phyloP scores from a whole-genome alignment of 2,797 vertebrate species.

The Percopsis omiscomaycus region DNA sequence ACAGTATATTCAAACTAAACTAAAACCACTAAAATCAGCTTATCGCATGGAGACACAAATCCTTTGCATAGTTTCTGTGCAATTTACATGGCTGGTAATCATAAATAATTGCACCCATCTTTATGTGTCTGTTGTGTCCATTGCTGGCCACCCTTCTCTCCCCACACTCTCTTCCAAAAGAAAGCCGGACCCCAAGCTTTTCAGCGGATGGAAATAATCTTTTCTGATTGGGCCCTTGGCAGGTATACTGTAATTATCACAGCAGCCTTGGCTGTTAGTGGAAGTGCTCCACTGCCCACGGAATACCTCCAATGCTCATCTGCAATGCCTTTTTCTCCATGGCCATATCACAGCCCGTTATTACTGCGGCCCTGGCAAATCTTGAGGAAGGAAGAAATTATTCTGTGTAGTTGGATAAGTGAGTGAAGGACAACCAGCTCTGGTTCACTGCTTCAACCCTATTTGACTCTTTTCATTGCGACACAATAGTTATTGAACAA shows the following conservation, averaged over 20 bases:
- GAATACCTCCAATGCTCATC: conserved; percentile 43
- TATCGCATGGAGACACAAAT: neutral
- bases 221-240: conserved; percentile 61
- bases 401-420: neutral
- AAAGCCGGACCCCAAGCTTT: conserved; percentile 51
- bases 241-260: conserved; percentile 60
- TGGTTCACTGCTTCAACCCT: no score
- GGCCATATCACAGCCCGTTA: conserved; percentile 19
- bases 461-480: no score
- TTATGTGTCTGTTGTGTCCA: no score
- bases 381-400: conserved; percentile 30
- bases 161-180: conserved; percentile 24
- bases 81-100: neutral
- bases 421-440: neutral
- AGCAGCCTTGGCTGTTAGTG: conserved; percentile 51
- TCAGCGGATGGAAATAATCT: conserved; percentile 67
- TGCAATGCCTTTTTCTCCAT: conserved; percentile 43
- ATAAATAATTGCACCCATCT: neutral
- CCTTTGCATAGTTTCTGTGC: neutral
- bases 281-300: conserved; percentile 49
- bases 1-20: no score
- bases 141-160: no score
- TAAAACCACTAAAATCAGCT: no score
- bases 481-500: no score
- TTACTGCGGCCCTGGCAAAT: conserved; percentile 29